Conservation (phyloP, 2,113 vertebrate species). For the Trichechus manatus region DNA sequence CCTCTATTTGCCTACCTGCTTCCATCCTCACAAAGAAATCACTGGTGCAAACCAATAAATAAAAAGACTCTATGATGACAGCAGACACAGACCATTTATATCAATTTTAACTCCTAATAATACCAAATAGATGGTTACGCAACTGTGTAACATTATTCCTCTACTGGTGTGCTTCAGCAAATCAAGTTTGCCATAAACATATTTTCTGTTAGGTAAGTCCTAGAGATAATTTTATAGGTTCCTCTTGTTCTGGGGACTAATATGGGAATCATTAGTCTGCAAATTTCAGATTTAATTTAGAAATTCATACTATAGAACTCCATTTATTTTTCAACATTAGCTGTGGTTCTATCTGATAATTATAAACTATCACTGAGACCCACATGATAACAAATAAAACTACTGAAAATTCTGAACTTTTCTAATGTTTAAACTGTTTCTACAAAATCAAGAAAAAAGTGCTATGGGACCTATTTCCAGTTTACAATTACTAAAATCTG, state of each 20-base stretch:
- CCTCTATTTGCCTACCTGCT: neutral
- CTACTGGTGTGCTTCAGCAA: neutral
- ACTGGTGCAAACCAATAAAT: conserved; percentile 9
- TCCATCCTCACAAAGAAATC: neutral
- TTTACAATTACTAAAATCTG: conserved; percentile 46
- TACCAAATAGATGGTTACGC: neutral
- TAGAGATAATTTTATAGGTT: neutral
- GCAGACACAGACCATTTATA: neutral
- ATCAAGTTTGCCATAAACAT: neutral
- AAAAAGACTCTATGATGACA: neutral
- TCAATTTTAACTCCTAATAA: conserved; percentile 36
- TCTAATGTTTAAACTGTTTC: neutral
- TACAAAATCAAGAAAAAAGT: conserved; percentile 48
- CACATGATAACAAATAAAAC: neutral
- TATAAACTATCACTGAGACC: conserved; percentile 43
- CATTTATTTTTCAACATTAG: conserved; percentile 31
- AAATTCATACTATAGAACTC: conserved; percentile 37
- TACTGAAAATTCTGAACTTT: neutral
- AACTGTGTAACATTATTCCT: neutral
- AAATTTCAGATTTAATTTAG: conserved; percentile 27
- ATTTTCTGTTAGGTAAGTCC: neutral
- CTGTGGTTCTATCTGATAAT: conserved; percentile 23
- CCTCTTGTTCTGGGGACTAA: neutral
- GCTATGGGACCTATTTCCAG: neutral
- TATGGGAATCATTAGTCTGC: neutral